Conservation (phyloP, 2,113 vertebrate species). For the Lepus europaeus region DNA sequence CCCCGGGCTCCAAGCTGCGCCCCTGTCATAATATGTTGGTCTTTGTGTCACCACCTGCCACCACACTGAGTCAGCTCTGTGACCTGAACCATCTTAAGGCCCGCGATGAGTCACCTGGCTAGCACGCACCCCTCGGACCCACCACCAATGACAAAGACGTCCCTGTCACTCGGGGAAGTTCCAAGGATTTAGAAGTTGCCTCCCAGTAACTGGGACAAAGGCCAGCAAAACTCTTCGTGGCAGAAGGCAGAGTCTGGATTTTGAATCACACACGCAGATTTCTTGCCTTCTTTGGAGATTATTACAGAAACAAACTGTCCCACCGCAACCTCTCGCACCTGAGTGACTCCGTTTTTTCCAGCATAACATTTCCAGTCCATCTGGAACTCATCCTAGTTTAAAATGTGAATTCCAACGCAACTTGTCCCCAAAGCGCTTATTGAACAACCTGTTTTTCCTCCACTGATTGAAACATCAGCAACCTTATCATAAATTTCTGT, state of each 20-base stretch:
- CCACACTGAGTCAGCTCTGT: background rate
- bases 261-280: background rate
- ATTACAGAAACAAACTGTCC: background rate
- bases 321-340: background rate
- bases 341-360: background rate
- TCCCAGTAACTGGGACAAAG: background rate
- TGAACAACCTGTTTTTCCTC: background rate
- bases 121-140: background rate
- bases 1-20: background rate
- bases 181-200: background rate
- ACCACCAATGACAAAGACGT: background rate
- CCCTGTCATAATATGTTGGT: background rate
- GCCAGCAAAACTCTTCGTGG: background rate
- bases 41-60: background rate
- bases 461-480: background rate
- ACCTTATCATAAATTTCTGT: background rate
- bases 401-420: background rate
- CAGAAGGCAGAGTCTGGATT: background rate
- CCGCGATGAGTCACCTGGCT: background rate
- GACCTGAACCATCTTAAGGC: background rate
- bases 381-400: background rate
- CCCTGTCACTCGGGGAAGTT: background rate
- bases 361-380: background rate
- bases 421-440: background rate
- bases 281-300: background rate